Percentiles rank a stretch among this genome's conserved stretches.
Evolutionary conservation across 2,797 vertebrate species (phyloP).

Genomic region (Champsocephalus esox): DNA sequence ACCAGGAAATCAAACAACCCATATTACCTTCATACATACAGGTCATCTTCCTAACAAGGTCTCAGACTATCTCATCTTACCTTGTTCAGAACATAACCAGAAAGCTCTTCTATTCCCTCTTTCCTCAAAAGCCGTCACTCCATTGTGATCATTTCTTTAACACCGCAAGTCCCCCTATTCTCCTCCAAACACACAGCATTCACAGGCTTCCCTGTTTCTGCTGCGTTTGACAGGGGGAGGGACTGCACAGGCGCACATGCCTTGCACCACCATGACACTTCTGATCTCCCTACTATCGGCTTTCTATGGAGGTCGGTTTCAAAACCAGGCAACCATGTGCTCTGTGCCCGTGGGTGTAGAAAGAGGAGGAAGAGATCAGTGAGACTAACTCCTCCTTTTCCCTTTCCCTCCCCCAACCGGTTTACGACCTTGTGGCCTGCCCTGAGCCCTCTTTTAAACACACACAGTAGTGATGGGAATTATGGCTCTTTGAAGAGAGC

Average conservation of each 20-base stretch:
- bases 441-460: slow-evolving; percentile 29
- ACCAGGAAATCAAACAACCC: slow-evolving; percentile 21
- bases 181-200: not conserved
- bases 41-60: not conserved
- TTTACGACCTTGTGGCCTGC: slow-evolving; percentile 38
- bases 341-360: slow-evolving; percentile 3
- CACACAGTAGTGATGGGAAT: not conserved
- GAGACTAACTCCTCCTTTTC: slow-evolving; percentile 49
- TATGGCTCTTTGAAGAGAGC: no score
- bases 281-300: not conserved
- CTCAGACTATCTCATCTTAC: slow-evolving; percentile 61
- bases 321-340: slow-evolving; percentile 66
- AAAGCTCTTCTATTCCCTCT: slow-evolving; percentile 11
- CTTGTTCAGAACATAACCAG: slow-evolving; percentile 49
- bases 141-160: slow-evolving; percentile 44
- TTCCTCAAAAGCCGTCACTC: slow-evolving; percentile 36
- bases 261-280: slow-evolving; percentile 20
- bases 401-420: slow-evolving; percentile 38
- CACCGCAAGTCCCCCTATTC: slow-evolving; percentile 4
- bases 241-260: slow-evolving; percentile 60
- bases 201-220: slow-evolving; percentile 53
- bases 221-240: slow-evolving; percentile 49
- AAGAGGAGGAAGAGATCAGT: slow-evolving; percentile 19
- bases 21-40: not conserved
- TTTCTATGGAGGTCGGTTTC: slow-evolving; percentile 46